These are phyloP conservation scores for Drymonia ruficornis DNA, from an alignment of 2,888 invertebrate species.

Conservation along the genomic window DNA sequence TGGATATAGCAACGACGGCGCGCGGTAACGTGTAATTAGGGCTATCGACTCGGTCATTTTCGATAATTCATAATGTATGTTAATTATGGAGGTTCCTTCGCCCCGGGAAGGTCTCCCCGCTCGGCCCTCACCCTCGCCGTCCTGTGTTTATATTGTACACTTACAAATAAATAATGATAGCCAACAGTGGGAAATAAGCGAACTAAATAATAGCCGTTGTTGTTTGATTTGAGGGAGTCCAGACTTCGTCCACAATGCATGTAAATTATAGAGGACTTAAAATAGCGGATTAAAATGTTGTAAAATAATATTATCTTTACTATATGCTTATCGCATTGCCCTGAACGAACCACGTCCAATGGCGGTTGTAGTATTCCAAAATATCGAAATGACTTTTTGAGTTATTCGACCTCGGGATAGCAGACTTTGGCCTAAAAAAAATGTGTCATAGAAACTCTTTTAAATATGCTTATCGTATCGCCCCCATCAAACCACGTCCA, in stretches of 20 bases:
- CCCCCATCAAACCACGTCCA: too few relatives aligned
- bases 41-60: slow-evolving; percentile 75
- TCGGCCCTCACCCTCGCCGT: slow-evolving; percentile 31
- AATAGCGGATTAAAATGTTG: neutral
- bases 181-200: slow-evolving; percentile 45
- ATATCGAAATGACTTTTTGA: too few relatives aligned
- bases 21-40: slow-evolving; percentile 75
- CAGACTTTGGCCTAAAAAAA: too few relatives aligned
- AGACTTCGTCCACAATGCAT: slow-evolving; percentile 25
- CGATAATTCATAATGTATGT: slow-evolving; percentile 83
- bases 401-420: too few relatives aligned
- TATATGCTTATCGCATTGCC: too few relatives aligned
- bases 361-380: too few relatives aligned
- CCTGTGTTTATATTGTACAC: slow-evolving; percentile 51
- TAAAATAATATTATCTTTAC: neutral
- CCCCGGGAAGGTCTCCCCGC: slow-evolving; percentile 60
- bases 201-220: slow-evolving; percentile 45
- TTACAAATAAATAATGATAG: slow-evolving; percentile 58
- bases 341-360: too few relatives aligned
- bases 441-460: too few relatives aligned
- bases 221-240: slow-evolving; percentile 41
- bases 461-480: too few relatives aligned
- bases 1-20: slow-evolving; percentile 49
- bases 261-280: slow-evolving; percentile 10
- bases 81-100: slow-evolving; percentile 75